Evolutionary conservation across 2,888 invertebrate genomes (phyloP).

Genomic region (Synergus japonicus): DNA sequence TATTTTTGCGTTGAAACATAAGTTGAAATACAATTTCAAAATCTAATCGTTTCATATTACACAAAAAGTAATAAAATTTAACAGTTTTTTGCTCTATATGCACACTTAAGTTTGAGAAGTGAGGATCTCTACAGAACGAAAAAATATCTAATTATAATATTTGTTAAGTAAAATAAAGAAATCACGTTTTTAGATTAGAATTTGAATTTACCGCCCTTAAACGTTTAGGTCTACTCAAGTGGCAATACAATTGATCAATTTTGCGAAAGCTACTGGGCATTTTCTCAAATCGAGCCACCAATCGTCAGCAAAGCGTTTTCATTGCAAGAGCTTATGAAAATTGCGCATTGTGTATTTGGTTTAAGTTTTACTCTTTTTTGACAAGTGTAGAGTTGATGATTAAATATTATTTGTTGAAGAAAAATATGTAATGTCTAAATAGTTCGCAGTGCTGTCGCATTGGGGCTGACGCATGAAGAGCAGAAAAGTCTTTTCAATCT

Average conservation of each 20-base stretch:
- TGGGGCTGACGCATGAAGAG: slow-evolving; percentile 57
- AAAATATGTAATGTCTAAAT: not conserved
- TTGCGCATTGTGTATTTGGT: not conserved
- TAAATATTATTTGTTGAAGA: not conserved
- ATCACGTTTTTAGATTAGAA: too few relatives aligned
- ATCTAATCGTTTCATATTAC: too few relatives aligned
- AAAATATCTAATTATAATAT: too few relatives aligned
- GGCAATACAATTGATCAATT: slow-evolving; percentile 49
- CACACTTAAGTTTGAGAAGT: not conserved
- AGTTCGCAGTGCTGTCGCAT: slow-evolving; percentile 54
- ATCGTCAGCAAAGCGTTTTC: slow-evolving; percentile 56
- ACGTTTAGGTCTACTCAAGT: slow-evolving; percentile 52
- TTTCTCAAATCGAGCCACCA: slow-evolving; percentile 53
- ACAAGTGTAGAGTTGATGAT: not conserved
- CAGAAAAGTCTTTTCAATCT: slow-evolving; percentile 51
- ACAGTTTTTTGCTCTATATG: too few relatives aligned
- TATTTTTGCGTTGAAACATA: too few relatives aligned
- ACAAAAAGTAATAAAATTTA: too few relatives aligned
- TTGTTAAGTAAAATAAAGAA: too few relatives aligned
- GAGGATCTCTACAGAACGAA: not conserved
- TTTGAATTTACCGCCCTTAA: not conserved
- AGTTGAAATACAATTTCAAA: too few relatives aligned
- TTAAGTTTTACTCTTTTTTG: not conserved
- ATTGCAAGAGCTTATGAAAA: slow-evolving; percentile 43
- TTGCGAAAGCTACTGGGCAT: slow-evolving; percentile 51